phyloP scores from a whole-genome alignment of 1,140 invertebrate genomes.

The Pseudomyrmex sp. region DNA sequence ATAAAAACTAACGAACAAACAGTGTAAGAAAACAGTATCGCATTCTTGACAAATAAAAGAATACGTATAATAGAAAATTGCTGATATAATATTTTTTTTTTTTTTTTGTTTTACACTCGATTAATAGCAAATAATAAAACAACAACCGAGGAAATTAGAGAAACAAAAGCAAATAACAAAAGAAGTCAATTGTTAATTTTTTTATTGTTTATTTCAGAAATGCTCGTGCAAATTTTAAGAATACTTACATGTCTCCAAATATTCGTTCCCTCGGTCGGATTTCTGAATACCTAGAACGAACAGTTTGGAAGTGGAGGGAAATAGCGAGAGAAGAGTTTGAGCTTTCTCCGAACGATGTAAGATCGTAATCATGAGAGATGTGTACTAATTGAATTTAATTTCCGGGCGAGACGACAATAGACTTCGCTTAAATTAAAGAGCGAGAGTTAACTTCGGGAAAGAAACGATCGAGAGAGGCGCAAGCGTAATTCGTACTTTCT shows the following conservation, averaged over 20 bases:
- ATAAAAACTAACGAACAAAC: neutral
- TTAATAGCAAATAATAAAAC: too few species aligned
- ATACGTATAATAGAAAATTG: too few species aligned
- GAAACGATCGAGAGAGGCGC: conserved; percentile 11
- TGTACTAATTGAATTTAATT: conserved; percentile 37
- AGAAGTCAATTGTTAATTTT: too few species aligned
- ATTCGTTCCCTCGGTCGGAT: neutral
- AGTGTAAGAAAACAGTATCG: neutral
- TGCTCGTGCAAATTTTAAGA: too few species aligned
- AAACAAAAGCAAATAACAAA: too few species aligned
- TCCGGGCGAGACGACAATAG: neutral
- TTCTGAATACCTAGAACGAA: neutral
- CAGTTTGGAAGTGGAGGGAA: neutral
- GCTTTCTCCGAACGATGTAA: neutral
- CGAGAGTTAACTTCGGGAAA: conserved; percentile 2
- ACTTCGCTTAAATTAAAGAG: conserved; percentile 43
- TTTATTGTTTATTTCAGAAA: too few species aligned
- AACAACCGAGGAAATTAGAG: too few species aligned
- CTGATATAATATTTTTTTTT: too few species aligned
- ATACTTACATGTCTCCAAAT: neutral
- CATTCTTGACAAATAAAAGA: too few species aligned
- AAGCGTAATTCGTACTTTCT: conserved; percentile 29
- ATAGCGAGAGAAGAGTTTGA: neutral
- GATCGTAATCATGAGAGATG: neutral
- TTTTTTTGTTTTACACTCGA: too few species aligned